These are phyloP conservation scores for Nycticorax nycticorax DNA, from an alignment of 2,113 vertebrate genomes.

Conservation along the genomic window DNA sequence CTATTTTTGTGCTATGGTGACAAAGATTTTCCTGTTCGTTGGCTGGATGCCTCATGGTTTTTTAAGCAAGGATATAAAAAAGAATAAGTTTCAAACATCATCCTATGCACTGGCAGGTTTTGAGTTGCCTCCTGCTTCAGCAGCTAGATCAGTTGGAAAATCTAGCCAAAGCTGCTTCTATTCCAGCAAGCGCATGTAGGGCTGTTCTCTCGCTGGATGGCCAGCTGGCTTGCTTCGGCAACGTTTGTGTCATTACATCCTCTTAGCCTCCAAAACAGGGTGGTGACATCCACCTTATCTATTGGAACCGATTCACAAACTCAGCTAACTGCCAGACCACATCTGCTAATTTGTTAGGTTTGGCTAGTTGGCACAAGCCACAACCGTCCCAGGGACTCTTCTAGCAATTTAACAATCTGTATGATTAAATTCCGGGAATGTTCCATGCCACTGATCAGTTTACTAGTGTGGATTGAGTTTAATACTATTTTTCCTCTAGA, in stretches of 20 bases:
- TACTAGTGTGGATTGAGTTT: background rate
- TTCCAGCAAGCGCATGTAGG: background rate
- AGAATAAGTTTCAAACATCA: background rate
- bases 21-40: background rate
- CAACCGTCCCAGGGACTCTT: background rate
- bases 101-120: background rate
- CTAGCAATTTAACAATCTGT: background rate
- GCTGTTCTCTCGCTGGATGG: background rate
- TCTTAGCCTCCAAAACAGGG: background rate
- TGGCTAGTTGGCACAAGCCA: background rate
- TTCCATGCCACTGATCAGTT: background rate
- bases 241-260: background rate
- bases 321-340: background rate
- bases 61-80: background rate
- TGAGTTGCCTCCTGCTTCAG: background rate
- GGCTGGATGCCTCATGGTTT: background rate
- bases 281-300: slow-evolving; percentile 2
- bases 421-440: background rate
- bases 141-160: background rate
- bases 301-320: background rate
- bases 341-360: background rate
- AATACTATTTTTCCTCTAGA: background rate
- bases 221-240: background rate
- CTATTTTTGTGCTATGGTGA: background rate
- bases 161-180: background rate